phyloP scores from a whole-genome alignment of 2,797 vertebrate genomes.

The Cynodonichthys magdalenae region DNA sequence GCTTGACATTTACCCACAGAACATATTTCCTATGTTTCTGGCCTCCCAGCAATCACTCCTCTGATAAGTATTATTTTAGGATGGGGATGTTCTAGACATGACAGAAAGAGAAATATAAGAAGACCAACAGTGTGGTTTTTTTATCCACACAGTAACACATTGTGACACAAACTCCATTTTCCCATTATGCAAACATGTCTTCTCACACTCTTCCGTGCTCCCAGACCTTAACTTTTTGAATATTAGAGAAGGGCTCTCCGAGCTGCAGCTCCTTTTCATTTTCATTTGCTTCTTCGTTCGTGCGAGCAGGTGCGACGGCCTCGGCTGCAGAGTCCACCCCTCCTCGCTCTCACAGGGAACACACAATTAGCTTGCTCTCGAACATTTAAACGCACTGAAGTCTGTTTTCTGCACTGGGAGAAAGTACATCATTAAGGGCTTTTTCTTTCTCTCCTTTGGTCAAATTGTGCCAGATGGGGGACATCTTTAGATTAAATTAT shows the following conservation, averaged over 20 bases:
- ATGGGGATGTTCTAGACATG: slow-evolving; percentile 9
- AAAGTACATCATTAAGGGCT: slow-evolving; percentile 58
- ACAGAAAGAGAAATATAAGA: slow-evolving; percentile 9
- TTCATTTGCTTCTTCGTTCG: slow-evolving; percentile 5
- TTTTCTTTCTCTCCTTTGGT: slow-evolving; percentile 22
- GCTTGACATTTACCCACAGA: slow-evolving; percentile 54
- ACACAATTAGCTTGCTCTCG: slow-evolving; percentile 38
- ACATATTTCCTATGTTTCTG: slow-evolving; percentile 29
- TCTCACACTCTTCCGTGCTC: slow-evolving; percentile 28
- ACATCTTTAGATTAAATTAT: slow-evolving; percentile 30
- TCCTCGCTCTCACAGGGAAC: background rate
- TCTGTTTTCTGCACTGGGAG: slow-evolving; percentile 30
- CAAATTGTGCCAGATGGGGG: slow-evolving; percentile 14
- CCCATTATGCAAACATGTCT: slow-evolving; percentile 52
- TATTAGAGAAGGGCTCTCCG: slow-evolving; percentile 54
- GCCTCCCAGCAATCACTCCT: slow-evolving; percentile 38
- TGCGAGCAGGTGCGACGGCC: slow-evolving; percentile 27
- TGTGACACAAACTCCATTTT: slow-evolving; percentile 18
- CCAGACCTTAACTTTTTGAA: slow-evolving; percentile 44
- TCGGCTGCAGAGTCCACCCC: slow-evolving; percentile 17
- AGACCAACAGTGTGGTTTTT: slow-evolving; percentile 12
- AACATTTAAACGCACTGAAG: slow-evolving; percentile 30
- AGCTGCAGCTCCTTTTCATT: slow-evolving; percentile 33
- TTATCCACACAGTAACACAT: slow-evolving; percentile 1
- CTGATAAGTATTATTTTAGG: slow-evolving; percentile 12